Evolutionary conservation across 2,888 invertebrate species (phyloP), one percentile per base, ranked within the genome.

Genomic region (Meloe dianella): DNA sequence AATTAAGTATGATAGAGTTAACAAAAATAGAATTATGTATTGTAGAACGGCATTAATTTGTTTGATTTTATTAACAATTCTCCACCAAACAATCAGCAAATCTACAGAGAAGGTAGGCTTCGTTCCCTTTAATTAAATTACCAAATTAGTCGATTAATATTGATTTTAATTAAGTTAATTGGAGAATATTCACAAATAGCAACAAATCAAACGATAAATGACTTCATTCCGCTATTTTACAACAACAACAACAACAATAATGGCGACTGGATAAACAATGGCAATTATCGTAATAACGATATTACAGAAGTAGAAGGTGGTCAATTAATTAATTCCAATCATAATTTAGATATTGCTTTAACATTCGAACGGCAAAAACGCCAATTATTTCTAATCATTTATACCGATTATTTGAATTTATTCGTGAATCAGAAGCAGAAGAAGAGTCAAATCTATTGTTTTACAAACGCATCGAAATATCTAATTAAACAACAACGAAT

Each of bases 381-480:
- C 20, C 66, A 68, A n/a, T 69, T 82, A 5, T 71, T 63, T 62
- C 69, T 90, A 14, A 86, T 86, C 8, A 83, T 90, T 47, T 89
- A 89, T 75, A 85, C 84, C 12, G 87, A 1, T 85, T 17, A 41
- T 41, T 17, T 17, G 41, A 17, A 41, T 41, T 17, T 41, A 41
- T 32, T 32, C n/a, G 32, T 4, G 4, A 27, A 27, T 27, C 4
- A 41, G n/a, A n/a, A n/a, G n/a, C n/a, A n/a, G n/a, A n/a, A n/a
- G 7, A 7, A 41, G 6, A 41, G 5, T 17, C n/a, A 17, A 7
- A 41, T 41, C 57, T 86, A 86, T 74, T 90, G 90, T 77, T 90
- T 89, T 77, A 88, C 90, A 3, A 86, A 89, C 75, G 87, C 88
- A 0, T 78, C 80, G 24, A 63, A 63, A 72, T 86, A 86, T 5